Evolutionary conservation across 2,888 invertebrate species (phyloP), one percentile per base, ranked within the genome.

Genomic region (Ormyrus labotus): DNA sequence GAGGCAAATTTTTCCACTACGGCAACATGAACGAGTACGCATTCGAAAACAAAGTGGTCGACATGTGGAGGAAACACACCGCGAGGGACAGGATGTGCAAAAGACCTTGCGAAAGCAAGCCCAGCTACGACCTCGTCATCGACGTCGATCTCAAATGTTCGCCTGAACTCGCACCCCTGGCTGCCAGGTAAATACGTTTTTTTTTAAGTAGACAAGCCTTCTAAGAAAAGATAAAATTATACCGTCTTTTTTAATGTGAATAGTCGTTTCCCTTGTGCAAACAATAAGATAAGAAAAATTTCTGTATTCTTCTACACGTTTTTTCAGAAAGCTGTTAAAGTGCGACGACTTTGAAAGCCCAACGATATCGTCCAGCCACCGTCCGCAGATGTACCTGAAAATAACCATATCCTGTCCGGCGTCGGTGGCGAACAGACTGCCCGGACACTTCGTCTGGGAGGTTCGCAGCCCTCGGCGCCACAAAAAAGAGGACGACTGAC

Each of bases 1-100:
- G 87, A 0, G 90, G 89, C 0, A 84, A 84, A 45, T 90, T 90
- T 65, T 91, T 87, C 67, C 90, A 88, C 65, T 91, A 91, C 63
- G 90, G 90, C 4, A 89, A 88, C 63, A 90, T 91, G 90, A 91
- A 90, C 82, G 88, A 87, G 68, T 87, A 85, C 77, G 90, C 90
- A 0, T 90, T 87, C 58, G 87, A 88, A 4, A 88, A 77, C 63
- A 89, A 88, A 77, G 70, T 84, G 6, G 45, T 80, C 5, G 81
- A 77, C 55, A n/a, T 47, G 0, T 73, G 67, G 19, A 82, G 82
- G 5, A 71, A 78, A 50, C 80, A 73, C 6, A 83, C 86, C 45
- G 82, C 81, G 0, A 73, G 80, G 0, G 81, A 83, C 2, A 68
- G 13, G 2, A 65, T 51, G 48, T 61, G 64, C 5, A 78, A 10